Evolutionary conservation across 2,888 invertebrate genomes (phyloP).

Genomic region (Trichogramma dendrolimi): DNA sequence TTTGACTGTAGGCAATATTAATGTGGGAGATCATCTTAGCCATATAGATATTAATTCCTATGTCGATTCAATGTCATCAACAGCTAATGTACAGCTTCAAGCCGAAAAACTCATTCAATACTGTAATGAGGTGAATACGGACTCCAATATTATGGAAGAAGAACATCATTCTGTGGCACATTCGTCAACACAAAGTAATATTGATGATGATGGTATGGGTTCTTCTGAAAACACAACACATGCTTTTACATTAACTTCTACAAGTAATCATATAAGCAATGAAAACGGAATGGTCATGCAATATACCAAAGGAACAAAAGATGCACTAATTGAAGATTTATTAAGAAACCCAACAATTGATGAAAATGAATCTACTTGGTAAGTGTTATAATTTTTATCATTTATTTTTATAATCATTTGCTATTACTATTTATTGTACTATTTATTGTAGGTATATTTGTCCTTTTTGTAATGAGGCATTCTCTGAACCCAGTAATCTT

Average conservation of each 20-base stretch:
- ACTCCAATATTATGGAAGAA: neutral
- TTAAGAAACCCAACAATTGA: slow-evolving; percentile 46
- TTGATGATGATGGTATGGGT: slow-evolving; percentile 34
- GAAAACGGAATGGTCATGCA: slow-evolving; percentile 41
- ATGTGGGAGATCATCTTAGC: slow-evolving; percentile 40
- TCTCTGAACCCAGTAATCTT: slow-evolving; percentile 42
- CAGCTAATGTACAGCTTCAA: slow-evolving; percentile 35
- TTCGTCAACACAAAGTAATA: slow-evolving; percentile 26
- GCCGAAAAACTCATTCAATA: slow-evolving; percentile 42
- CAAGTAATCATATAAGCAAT: slow-evolving; percentile 38
- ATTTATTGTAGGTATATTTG: slow-evolving; percentile 39
- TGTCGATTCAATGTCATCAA: slow-evolving; percentile 44
- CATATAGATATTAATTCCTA: slow-evolving; percentile 47
- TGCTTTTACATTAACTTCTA: slow-evolving; percentile 37
- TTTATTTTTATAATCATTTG: neutral
- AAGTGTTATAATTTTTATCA: neutral
- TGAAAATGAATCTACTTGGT: slow-evolving; percentile 45
- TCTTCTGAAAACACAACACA: slow-evolving; percentile 28
- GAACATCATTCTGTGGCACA: neutral
- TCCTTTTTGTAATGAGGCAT: slow-evolving; percentile 49
- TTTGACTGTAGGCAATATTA: slow-evolving; percentile 45
- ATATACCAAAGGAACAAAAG: slow-evolving; percentile 44
- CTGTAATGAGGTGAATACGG: slow-evolving; percentile 38
- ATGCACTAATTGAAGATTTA: slow-evolving; percentile 40
- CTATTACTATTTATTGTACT: neutral